phyloP scores from a whole-genome alignment of 2,113 vertebrate species.

The Puffinus mauretanicus region DNA sequence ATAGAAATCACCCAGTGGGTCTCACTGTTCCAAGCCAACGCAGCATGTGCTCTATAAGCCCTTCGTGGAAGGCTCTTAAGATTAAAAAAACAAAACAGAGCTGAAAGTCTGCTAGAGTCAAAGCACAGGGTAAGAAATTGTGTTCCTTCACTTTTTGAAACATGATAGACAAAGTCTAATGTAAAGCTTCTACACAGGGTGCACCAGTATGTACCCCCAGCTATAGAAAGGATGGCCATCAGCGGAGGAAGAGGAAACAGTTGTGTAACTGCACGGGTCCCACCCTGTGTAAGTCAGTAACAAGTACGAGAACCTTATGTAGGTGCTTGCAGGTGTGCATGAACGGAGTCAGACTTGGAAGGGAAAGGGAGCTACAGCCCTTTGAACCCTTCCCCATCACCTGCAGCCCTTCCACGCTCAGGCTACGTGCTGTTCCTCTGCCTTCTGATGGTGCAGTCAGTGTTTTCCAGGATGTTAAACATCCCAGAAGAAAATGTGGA shows the following conservation, averaged over 20 bases:
- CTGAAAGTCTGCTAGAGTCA: neutral
- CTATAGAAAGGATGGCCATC: neutral
- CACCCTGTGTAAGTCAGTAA: neutral
- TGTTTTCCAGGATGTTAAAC: neutral
- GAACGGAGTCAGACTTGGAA: neutral
- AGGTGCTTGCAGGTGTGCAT: neutral
- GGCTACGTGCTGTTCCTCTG: neutral
- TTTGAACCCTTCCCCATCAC: neutral
- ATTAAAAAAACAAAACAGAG: neutral
- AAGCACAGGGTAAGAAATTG: neutral
- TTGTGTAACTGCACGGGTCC: accelerated
- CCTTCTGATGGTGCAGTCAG: neutral
- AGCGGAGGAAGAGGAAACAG: neutral
- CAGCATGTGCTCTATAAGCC: neutral
- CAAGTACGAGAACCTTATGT: neutral
- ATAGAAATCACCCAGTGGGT: neutral
- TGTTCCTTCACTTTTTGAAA: neutral
- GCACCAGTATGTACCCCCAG: neutral
- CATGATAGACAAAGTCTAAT: neutral
- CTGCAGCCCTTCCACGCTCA: neutral
- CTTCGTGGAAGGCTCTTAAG: neutral
- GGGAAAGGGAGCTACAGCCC: neutral
- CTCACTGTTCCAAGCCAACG: neutral
- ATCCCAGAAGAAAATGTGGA: neutral
- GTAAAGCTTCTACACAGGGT: neutral